These are phyloP conservation scores for Syngnathus typhle DNA, from an alignment of 2,113 vertebrate genomes.

Conservation along the genomic window DNA sequence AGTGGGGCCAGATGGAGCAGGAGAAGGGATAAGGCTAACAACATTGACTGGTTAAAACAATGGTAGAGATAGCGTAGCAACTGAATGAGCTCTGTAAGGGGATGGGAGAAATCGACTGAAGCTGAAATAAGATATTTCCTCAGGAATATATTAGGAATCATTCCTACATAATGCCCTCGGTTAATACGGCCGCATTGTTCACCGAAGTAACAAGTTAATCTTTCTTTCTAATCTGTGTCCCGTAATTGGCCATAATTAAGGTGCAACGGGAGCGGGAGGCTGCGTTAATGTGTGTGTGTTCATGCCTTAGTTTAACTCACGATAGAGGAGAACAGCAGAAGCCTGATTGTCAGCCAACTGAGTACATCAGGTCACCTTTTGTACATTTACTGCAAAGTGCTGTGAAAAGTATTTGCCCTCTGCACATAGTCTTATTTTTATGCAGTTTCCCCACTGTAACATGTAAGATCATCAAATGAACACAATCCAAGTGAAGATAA, in stretches of 20 bases:
- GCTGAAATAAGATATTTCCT: conserved; percentile 35
- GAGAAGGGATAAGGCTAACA: conserved; percentile 1
- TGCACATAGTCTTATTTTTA: too few relatives aligned
- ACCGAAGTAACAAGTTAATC: conserved; percentile 27
- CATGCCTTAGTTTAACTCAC: conserved; percentile 21
- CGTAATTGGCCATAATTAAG: conserved; percentile 26
- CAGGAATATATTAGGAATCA: conserved; percentile 19
- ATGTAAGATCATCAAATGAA: too few relatives aligned
- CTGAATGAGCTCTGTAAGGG: conserved; percentile 36
- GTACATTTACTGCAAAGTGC: too few relatives aligned
- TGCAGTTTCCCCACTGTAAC: too few relatives aligned
- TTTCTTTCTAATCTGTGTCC: conserved; percentile 39
- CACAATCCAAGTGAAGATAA: too few relatives aligned
- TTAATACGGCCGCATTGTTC: conserved; percentile 24
- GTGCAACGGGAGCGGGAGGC: conserved; percentile 1
- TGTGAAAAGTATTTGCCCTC: too few relatives aligned
- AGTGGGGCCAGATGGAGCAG: not conserved
- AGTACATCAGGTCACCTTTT: not conserved
- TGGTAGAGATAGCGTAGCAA: conserved; percentile 21
- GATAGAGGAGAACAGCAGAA: conserved; percentile 24
- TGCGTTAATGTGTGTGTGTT: conserved; percentile 8
- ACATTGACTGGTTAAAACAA: conserved; percentile 36
- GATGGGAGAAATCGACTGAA: conserved; percentile 15
- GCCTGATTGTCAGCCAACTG: not conserved
- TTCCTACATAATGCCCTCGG: conserved; percentile 16